A percentile compares a stretch with the other conserved stretches of the same genome.
Evolutionary conservation across 2,113 vertebrate species (phyloP).

Genomic region (Paralichthys olivaceus): DNA sequence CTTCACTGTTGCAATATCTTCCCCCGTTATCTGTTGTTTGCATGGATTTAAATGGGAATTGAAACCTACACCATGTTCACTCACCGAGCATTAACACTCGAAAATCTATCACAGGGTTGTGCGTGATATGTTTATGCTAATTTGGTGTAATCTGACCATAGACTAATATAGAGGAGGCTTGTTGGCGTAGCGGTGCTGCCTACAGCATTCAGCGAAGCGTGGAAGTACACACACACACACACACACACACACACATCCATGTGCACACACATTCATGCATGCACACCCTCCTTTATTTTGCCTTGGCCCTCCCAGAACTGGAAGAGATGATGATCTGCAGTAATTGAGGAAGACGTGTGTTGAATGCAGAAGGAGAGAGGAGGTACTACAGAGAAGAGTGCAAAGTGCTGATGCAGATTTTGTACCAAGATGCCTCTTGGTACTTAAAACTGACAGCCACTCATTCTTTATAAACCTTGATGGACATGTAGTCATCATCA

Average conservation of each 20-base stretch:
- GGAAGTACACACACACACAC: background rate
- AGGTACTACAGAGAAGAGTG: conserved; percentile 35
- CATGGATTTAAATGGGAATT: conserved; percentile 56
- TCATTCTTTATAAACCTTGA: conserved; percentile 19
- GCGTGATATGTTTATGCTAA: conserved; percentile 60
- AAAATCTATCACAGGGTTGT: conserved; percentile 50
- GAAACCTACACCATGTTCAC: conserved; percentile 2
- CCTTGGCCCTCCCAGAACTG: conserved; percentile 50
- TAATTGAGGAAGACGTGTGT: conserved; percentile 68
- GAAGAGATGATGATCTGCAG: conserved; percentile 68
- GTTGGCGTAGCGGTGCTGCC: conserved; percentile 29
- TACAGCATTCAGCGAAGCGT: conserved; percentile 32
- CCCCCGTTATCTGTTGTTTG: conserved; percentile 33
- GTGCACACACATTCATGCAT: background rate
- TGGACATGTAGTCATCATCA: conserved; percentile 13
- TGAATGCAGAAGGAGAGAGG: conserved; percentile 43
- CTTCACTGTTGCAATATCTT: conserved; percentile 10
- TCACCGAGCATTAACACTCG: conserved; percentile 7
- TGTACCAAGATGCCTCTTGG: conserved; percentile 29
- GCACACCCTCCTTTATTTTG: conserved; percentile 55
- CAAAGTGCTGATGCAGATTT: conserved; percentile 65
- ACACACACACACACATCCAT: background rate
- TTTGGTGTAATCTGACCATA: conserved; percentile 24
- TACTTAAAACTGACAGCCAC: conserved; percentile 37
- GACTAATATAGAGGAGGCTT: conserved; percentile 18